Base-by-base conservation (phyloP, 2,888 invertebrate genomes). In the Carpatolechia fugitivella region DNA sequence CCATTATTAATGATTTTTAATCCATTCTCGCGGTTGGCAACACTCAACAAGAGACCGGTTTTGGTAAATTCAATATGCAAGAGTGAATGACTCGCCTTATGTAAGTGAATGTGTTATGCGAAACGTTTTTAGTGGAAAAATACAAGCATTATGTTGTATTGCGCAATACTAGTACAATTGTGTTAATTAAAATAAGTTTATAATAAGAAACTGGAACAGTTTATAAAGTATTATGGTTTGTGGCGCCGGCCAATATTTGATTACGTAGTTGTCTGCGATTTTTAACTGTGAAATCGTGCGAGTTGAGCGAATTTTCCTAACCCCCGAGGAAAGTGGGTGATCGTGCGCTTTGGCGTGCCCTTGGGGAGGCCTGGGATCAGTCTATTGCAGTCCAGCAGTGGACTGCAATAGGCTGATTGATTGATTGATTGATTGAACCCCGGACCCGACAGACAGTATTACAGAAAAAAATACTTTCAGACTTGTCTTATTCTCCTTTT, bases 1-100 rank as follows among this genome's bases (percentile, higher is more conserved):
- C n/a, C n/a, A n/a, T n/a, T n/a, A n/a, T n/a, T n/a, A n/a, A n/a
- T n/a, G n/a, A n/a, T n/a, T n/a, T n/a, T n/a, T n/a, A n/a, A n/a
- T 41, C 40, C 18, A 30, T 47, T 47, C 30, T 14, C 30, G 31
- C 11, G 30, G 31, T 16, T 47, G 14, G 14, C 31, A 47, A 31
- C 8, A 29, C 16, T 47, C 10, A 49, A 14, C 20, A 49, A 14
- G 11, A 20, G 16, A 49, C 49, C 49, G 49, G 49, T 49, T 49
- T 35, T 16, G 35, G 20, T 13, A 35, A 35, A 20, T 18, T 35
- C n/a, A 49, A 49, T 20, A 49, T 49, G 49, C 49, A 49, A 49
- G 33, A 49, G 49, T 49, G 35, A 33, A 35, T 35, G 49, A 49
- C 35, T 49, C 49, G 33, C 13, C n/a, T 44, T 44, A 44, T n/a